phyloP scores from a whole-genome alignment of 2,113 vertebrate species.

The Acrocephalus arundinaceus region DNA sequence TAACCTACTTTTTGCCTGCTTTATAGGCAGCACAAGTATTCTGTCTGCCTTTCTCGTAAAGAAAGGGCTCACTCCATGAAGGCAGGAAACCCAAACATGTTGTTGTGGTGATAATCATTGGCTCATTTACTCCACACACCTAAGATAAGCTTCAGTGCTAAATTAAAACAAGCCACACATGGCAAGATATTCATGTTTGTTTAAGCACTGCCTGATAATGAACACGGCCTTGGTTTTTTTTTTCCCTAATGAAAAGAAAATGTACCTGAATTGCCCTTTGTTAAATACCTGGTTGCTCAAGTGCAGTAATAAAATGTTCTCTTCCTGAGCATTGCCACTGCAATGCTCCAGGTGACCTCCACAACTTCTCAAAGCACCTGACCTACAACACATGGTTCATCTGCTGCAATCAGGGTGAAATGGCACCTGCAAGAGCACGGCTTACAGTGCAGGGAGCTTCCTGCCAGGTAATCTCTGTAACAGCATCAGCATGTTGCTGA shows the following conservation, averaged over 20 bases:
- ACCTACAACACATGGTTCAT: neutral
- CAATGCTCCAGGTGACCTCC: neutral
- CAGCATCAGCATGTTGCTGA: neutral
- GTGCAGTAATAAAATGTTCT: neutral
- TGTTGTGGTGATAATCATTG: neutral
- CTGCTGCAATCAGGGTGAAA: neutral
- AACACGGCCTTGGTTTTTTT: neutral
- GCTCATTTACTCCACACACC: constrained; percentile 30
- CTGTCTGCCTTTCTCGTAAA: neutral
- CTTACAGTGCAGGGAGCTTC: neutral
- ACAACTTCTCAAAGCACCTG: neutral
- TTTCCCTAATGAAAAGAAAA: neutral
- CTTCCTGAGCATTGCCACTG: neutral
- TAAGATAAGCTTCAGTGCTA: constrained; percentile 23
- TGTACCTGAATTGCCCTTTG: neutral
- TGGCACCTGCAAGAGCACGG: constrained; percentile 22
- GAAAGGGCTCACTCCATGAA: neutral
- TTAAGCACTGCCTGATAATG: constrained; percentile 13
- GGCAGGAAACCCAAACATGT: constrained; percentile 41
- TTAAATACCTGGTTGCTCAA: neutral
- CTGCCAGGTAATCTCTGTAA: neutral
- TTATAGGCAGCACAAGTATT: neutral
- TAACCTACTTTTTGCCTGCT: neutral
- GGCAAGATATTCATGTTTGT: constrained; percentile 15
- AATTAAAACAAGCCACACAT: constrained; percentile 31